Conservation (phyloP, 64 coral and sea anemone genomes). For the Montipora efflorescens region DNA sequence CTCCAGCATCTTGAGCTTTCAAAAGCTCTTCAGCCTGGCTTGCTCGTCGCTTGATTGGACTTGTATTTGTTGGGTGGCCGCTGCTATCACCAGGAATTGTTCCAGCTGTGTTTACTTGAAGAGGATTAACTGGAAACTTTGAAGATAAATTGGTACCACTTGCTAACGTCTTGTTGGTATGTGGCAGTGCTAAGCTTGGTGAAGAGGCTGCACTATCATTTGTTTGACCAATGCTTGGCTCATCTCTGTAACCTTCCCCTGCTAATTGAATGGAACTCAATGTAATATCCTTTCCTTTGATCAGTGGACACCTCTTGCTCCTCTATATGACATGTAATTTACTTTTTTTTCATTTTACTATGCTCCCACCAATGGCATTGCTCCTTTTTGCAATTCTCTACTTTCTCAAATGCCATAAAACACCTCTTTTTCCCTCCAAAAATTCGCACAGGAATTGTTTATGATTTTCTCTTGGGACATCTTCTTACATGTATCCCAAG, state of each 20-base stretch:
- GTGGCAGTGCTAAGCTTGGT: conserved; percentile 43
- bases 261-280: background rate
- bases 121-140: conserved; percentile 32
- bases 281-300: too few species aligned
- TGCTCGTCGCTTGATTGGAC: conserved; percentile 41
- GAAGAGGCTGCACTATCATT: conserved; percentile 91
- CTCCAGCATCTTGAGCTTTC: conserved; percentile 51
- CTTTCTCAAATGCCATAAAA: too few species aligned
- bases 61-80: conserved; percentile 11
- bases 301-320: too few species aligned
- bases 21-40: conserved; percentile 53
- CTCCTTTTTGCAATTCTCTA: too few species aligned
- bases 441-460: too few species aligned
- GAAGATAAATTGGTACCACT: background rate
- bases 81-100: background rate
- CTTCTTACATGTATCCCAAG: too few species aligned
- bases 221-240: conserved; percentile 84
- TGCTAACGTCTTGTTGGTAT: background rate
- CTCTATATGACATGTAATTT: too few species aligned
- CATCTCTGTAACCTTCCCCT: conserved; percentile 83
- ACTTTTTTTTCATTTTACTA: too few species aligned
- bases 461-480: too few species aligned
- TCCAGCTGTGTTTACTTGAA: background rate
- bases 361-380: too few species aligned
- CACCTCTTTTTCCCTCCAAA: too few species aligned